Evolutionary conservation across 1,140 invertebrate genomes (phyloP), one percentile per base, ranked within the genome.

Genomic region (Oryctes rhinoceros): DNA sequence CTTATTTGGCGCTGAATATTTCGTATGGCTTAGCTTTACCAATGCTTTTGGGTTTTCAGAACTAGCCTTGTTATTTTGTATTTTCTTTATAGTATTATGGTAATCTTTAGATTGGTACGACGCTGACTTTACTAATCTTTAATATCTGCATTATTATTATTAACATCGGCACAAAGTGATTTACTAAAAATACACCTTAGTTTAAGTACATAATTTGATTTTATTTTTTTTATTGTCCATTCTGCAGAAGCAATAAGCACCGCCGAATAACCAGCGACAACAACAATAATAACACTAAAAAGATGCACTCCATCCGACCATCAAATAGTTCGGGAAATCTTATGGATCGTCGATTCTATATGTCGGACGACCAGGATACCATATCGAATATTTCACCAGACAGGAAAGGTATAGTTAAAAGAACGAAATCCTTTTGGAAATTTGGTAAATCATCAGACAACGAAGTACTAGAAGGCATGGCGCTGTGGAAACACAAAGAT

Each of bases 351-450:
- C 84, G 83, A 30, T 83, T 89, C 82, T 91, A 91, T 81, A 84
- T 90, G 47, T 89, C 89, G 6, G 90, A 91, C 81, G 89, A 91
- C 83, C 89, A 90, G 80, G 81, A 89, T 53, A 82, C 82, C 20
- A 78, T 80, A 15, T 79, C 78, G 6, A 88, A 89, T 75, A 87
- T 82, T 86, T 89, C 82, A 85, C 88, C 37, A 86, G 90, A 86
- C 88, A 91, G 89, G 39, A 90, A 89, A 4, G 90, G 90, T 44
- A 81, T 90, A 20, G 91, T 96, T 0, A 95, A 96, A 85, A 88
- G 95, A 47, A 95, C 94, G 0, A 96, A 95, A 87, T 95, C 94
- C 0, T 95, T 96, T 82, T 96, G 94, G 94, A 93, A 93, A 83
- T 95, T 96, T 83, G 92, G 94, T 59, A 90, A 92, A 53, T 92